Evolutionary conservation across 2,113 vertebrate species (phyloP).

Genomic region (Pelecanus crispus): DNA sequence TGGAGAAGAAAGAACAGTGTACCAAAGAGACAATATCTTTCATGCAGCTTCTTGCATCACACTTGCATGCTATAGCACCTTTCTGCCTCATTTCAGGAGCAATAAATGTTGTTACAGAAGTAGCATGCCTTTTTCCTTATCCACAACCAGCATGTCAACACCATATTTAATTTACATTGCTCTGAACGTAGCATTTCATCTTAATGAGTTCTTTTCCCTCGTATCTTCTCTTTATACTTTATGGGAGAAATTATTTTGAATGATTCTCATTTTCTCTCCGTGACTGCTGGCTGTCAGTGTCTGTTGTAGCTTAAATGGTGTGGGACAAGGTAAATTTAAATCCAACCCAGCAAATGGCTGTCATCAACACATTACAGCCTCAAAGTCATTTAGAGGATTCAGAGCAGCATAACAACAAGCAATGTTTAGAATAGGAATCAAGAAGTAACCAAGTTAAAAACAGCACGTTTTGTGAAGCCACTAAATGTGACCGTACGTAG

Average conservation of each 20-base stretch:
- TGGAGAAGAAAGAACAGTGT: neutral
- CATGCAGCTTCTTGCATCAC: neutral
- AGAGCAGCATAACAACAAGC: neutral
- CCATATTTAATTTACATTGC: neutral
- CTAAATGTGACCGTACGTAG: neutral
- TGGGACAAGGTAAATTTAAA: constrained; percentile 44
- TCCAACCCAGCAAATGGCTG: constrained; percentile 17
- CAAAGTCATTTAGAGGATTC: neutral
- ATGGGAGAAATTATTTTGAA: constrained; percentile 2
- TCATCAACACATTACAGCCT: neutral
- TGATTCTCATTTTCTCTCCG: neutral
- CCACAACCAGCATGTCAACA: neutral
- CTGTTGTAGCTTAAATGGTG: constrained; percentile 12
- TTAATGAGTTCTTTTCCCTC: neutral
- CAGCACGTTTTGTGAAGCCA: neutral
- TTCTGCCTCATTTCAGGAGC: neutral
- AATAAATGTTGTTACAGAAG: neutral
- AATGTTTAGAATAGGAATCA: neutral
- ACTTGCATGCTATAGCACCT: neutral
- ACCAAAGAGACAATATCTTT: neutral
- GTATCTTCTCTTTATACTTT: neutral
- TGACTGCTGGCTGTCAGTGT: constrained; percentile 2
- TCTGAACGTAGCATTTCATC: neutral
- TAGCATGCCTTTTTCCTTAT: neutral
- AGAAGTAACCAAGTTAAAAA: neutral